Evolutionary conservation across 2,113 vertebrate species (phyloP).

Genomic region (Pachypanchax playfairii): DNA sequence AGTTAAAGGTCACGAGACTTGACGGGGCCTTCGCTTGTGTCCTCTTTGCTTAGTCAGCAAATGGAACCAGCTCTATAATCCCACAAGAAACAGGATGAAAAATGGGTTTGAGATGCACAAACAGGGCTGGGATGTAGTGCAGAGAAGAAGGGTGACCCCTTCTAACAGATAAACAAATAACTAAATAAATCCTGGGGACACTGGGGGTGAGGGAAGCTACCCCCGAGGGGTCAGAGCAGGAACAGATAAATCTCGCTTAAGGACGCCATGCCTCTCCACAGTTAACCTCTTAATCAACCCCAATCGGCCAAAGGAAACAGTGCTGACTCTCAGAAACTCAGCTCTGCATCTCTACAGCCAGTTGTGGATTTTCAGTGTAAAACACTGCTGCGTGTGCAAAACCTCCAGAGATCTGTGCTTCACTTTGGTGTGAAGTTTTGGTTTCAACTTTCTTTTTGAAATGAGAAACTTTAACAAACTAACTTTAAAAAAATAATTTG

Average conservation of each 20-base stretch:
- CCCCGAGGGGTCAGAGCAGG: slow-evolving; percentile 78
- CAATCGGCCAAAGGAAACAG: slow-evolving; percentile 77
- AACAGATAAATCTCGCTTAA: slow-evolving; percentile 85
- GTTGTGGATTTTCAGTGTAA: slow-evolving; percentile 7
- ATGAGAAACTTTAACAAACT: no score
- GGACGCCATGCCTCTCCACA: slow-evolving; percentile 76
- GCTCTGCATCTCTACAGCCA: slow-evolving; percentile 30
- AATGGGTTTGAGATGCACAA: slow-evolving; percentile 74
- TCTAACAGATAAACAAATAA: slow-evolving; percentile 82
- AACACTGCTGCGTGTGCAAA: neutral
- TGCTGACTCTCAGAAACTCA: slow-evolving; percentile 59
- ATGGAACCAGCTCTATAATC: slow-evolving; percentile 47
- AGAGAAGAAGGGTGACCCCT: slow-evolving; percentile 64
- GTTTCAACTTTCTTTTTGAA: no score
- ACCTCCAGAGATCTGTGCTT: no score
- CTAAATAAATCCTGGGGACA: slow-evolving; percentile 82
- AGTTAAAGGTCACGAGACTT: slow-evolving; percentile 74
- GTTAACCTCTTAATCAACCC: slow-evolving; percentile 86
- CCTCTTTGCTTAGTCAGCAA: slow-evolving; percentile 73
- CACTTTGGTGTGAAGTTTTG: no score
- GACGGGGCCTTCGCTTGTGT: slow-evolving; percentile 56
- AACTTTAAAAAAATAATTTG: no score
- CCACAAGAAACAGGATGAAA: slow-evolving; percentile 66
- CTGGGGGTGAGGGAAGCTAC: slow-evolving; percentile 75
- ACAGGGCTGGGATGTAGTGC: slow-evolving; percentile 68